Conservation (phyloP, 53 echinoderm and acorn worm genomes). For the Apostichopus leukothele region DNA sequence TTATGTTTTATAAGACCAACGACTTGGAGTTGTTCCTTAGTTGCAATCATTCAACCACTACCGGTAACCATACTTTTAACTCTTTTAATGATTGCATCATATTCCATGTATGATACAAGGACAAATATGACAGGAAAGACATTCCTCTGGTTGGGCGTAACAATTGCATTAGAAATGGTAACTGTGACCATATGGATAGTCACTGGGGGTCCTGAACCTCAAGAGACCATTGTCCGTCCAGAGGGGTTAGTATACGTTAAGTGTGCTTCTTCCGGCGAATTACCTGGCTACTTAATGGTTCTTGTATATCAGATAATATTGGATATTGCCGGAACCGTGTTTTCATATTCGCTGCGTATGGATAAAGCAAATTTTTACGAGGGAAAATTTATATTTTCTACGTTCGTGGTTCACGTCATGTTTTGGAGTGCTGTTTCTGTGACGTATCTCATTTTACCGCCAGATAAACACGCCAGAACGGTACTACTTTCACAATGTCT, state of each 20-base stretch:
- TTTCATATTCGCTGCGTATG: slow-evolving; percentile 55
- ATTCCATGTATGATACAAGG: slow-evolving; percentile 45
- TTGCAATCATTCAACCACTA: slow-evolving; percentile 59
- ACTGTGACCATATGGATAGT: slow-evolving; percentile 60
- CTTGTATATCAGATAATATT: slow-evolving; percentile 54
- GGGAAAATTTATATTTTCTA: slow-evolving; percentile 84
- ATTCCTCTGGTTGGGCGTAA: not conserved
- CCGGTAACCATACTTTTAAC: slow-evolving; percentile 63
- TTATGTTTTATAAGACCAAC: slow-evolving; percentile 59
- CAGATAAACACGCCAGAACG: slow-evolving; percentile 59
- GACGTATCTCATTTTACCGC: slow-evolving; percentile 54
- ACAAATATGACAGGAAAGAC: slow-evolving; percentile 20
- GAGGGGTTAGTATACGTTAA: slow-evolving; percentile 58
- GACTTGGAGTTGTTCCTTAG: slow-evolving; percentile 51
- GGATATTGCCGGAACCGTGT: slow-evolving; percentile 50
- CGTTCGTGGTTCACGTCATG: slow-evolving; percentile 82
- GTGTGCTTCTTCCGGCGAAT: slow-evolving; percentile 56
- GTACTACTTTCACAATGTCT: slow-evolving; percentile 61
- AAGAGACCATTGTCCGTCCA: slow-evolving; percentile 40
- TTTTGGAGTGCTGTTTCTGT: slow-evolving; percentile 63
- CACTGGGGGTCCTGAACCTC: slow-evolving; percentile 53
- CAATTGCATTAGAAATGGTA: not conserved
- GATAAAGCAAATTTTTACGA: slow-evolving; percentile 77
- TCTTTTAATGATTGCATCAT: slow-evolving; percentile 59
- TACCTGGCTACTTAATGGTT: slow-evolving; percentile 58